These are phyloP conservation scores for Anguilla obscura DNA, from an alignment of 2,797 vertebrate genomes.

Conservation along the genomic window DNA sequence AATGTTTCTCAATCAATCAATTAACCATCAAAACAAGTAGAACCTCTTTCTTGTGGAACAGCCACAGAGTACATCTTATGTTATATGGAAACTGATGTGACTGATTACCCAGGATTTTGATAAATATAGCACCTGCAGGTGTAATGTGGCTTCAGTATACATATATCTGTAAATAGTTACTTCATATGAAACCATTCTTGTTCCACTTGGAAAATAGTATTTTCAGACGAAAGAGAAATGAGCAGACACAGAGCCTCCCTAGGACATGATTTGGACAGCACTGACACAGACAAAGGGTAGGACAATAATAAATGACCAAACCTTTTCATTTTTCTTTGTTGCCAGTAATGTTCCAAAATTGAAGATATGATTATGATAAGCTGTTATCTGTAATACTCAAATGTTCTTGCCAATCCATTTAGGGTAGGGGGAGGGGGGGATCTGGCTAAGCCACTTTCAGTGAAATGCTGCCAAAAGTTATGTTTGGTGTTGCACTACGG, in stretches of 20 bases:
- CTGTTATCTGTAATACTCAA: background rate
- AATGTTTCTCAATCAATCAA: conserved; percentile 1
- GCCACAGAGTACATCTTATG: background rate
- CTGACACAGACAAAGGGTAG: background rate
- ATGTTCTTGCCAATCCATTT: background rate
- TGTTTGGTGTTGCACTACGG: background rate
- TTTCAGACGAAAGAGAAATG: background rate
- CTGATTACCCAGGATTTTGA: background rate
- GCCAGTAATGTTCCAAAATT: background rate
- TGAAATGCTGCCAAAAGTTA: background rate
- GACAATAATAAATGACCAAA: background rate
- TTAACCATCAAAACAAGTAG: background rate
- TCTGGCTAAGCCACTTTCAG: background rate
- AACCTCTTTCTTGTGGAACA: background rate
- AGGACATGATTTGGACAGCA: background rate
- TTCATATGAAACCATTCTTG: background rate
- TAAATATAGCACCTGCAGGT: background rate
- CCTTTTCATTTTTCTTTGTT: background rate
- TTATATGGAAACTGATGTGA: background rate
- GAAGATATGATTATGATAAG: background rate
- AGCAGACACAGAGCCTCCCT: background rate
- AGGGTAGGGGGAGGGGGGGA: background rate
- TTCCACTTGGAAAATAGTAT: background rate
- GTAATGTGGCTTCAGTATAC: background rate
- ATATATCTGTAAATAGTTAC: background rate